A percentile compares a stretch with the other conserved stretches of the same genome.
phyloP scores from a whole-genome alignment of 1,140 invertebrate species.

The Plectrocnemia conspersa region DNA sequence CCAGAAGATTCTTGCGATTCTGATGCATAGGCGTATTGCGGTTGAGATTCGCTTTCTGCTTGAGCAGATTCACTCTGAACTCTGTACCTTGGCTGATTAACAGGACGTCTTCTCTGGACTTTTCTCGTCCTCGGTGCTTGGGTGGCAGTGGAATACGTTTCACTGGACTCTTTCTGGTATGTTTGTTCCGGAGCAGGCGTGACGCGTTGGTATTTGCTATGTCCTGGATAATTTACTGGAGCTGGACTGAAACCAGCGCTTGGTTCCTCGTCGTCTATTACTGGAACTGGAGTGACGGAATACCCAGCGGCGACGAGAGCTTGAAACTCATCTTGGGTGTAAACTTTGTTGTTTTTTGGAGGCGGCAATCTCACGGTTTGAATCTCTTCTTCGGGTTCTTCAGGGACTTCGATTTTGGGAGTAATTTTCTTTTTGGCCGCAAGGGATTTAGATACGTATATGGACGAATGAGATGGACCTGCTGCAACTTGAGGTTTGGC shows the following conservation, averaged over 20 bases:
- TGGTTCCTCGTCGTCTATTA: conserved; percentile 37
- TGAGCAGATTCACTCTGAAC: conserved; percentile 8
- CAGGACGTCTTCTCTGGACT: conserved; percentile 26
- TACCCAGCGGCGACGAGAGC: conserved; percentile 49
- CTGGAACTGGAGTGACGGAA: conserved; percentile 49
- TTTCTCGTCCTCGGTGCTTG: conserved; percentile 28
- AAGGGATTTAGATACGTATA: conserved; percentile 33
- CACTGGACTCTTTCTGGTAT: conserved; percentile 27
- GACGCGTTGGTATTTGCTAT: conserved; percentile 19
- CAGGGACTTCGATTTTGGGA: conserved; percentile 38
- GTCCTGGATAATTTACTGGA: conserved; percentile 33
- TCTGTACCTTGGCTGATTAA: conserved; percentile 18
- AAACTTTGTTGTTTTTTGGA: conserved; percentile 49
- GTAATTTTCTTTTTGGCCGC: conserved; percentile 25
- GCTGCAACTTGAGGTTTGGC: conserved; percentile 11
- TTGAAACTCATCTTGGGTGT: conserved; percentile 50
- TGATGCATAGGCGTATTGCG: conserved; percentile 16
- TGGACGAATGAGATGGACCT: conserved; percentile 28
- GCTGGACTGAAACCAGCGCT: conserved; percentile 25
- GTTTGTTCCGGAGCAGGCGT: conserved; percentile 16
- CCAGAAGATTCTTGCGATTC: conserved; percentile 19
- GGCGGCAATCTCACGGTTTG: conserved; percentile 43
- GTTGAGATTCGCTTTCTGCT: conserved; percentile 30
- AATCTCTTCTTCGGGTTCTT: conserved; percentile 41
- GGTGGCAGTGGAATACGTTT: conserved; percentile 17